Evolutionary conservation across 2,888 invertebrate genomes (phyloP), one percentile per base, ranked within the genome.

Genomic region (Lobophora halterata): DNA sequence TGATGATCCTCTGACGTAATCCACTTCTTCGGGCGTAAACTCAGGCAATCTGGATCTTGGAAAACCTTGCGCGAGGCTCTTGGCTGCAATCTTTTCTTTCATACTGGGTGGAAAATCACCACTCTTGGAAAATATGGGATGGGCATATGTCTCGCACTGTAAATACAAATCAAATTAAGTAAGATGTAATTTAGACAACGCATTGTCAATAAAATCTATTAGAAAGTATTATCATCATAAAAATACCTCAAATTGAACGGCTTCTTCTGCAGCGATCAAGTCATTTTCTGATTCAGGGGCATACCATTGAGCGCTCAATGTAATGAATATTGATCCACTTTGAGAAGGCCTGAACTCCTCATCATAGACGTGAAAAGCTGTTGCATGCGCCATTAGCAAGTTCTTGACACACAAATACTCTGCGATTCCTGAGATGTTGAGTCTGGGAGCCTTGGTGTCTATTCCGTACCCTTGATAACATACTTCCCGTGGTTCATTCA

Each of bases 51-150:
- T 83, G 0, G 92, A 90, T 29, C 79, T 65, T 0, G 65, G 55
- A 29, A 86, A 90, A 4, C 90, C 90, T 70, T 92, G 90, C 19
- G 71, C 72, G 28, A 69, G 70, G 57, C 92, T 93, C 21, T 90
- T 83, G 3, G 79, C 72, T 3, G 71, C 85, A 5, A 93, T 79
- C 23, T 74, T 77, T 24, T 88, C 73, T 49, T 88, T 90, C 88
- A 92, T 88, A 0, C 88, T 57, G 48, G 81, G 69, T 2, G 92
- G 92, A 61, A 90, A 93, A 60, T 91, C 90, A 2, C 92, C 92
- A 0, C 72, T 69, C 40, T 78, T 71, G 0, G 88, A 85, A 61
- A 89, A 90, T 34, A 92, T 89, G 0, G 92, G 91, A 72, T 92
- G 83, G 1, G 85, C 79, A 51, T 89, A 90, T 85, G 89, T 85